Conservation (phyloP, 1,140 invertebrate species). For the Chrysomallon squamiferum region DNA sequence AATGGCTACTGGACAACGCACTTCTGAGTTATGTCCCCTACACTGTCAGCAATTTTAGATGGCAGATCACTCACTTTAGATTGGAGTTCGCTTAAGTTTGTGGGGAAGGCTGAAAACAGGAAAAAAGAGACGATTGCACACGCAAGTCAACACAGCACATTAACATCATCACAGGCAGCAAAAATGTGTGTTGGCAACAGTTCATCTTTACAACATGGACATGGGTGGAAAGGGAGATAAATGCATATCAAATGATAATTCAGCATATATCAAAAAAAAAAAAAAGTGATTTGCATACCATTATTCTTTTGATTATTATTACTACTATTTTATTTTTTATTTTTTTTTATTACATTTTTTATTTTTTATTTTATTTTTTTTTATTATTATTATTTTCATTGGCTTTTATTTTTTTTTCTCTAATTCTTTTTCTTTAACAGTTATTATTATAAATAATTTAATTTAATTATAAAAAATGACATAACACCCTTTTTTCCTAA, state of each 20-base stretch:
- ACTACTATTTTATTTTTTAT: neutral
- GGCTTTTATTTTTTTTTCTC: neutral
- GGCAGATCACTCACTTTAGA: constrained; percentile 9
- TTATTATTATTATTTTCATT: neutral
- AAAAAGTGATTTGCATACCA: neutral
- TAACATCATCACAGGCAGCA: too few relatives aligned
- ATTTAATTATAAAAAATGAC: too few relatives aligned
- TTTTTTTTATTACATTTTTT: neutral
- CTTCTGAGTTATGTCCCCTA: constrained; percentile 7
- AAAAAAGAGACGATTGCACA: constrained; percentile 1
- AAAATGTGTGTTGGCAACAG: too few relatives aligned
- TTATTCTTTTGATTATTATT: neutral
- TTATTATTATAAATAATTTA: too few relatives aligned
- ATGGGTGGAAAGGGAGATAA: too few relatives aligned
- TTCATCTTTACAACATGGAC: too few relatives aligned
- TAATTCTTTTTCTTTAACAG: too few relatives aligned
- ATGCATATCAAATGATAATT: too few relatives aligned
- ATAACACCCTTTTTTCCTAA: too few relatives aligned
- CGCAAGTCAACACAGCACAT: too few relatives aligned
- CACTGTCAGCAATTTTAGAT: neutral
- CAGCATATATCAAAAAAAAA: too few relatives aligned
- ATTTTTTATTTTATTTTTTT: neutral
- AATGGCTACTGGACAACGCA: neutral
- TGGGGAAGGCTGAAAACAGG: constrained; percentile 5
- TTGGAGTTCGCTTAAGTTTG: constrained; percentile 7